Evolutionary conservation across 1,140 invertebrate species (phyloP), one percentile per base, ranked within the genome.

Genomic region (Melanaphis sacchari): DNA sequence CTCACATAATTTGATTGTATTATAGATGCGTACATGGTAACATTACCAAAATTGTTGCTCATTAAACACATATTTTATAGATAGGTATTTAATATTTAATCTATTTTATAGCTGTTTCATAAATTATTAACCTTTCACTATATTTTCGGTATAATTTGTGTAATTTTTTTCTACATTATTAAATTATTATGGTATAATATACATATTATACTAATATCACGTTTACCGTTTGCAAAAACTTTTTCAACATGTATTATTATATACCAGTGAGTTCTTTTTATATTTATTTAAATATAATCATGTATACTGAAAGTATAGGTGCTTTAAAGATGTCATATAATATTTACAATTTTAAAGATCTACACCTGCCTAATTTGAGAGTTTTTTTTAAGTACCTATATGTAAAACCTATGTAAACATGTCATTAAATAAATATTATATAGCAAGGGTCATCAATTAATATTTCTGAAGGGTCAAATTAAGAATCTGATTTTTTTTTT

Each of bases 41-140:
- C 9, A 31, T 84, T 84, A 41, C 7, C 3, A 84, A 87, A 43
- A 87, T 46, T 46, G 41, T 46, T 21, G 26, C 5, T 11, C 41
- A 87, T 43, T 87, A 84, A 26, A 24, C 76, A 41, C 31, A n/a
- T 43, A 4, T 31, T n/a, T 76, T n/a, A 76, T n/a, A 76, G 15
- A 2, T 76, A 6, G 59, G 31, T n/a, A 18, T 49, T 49, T 49
- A 49, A 43, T 43, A 43, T 43, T 43, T 9, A 43, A 49, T 49
- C 46, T 49, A 49, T 49, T 49, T 49, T 49, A 49, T 49, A 18
- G 46, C 46, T 49, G 46, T 87, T 87, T 46, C 46, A 87, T 46
- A 87, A 87, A 87, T 43, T 87, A 87, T 43, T 87, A 26, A 87
- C 84, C 84, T 87, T 84, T 84, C 82, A 26, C 82, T 40, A 26